Base-by-base conservation (phyloP, 2,888 invertebrate species). In the Cremastinae sp. region DNA sequence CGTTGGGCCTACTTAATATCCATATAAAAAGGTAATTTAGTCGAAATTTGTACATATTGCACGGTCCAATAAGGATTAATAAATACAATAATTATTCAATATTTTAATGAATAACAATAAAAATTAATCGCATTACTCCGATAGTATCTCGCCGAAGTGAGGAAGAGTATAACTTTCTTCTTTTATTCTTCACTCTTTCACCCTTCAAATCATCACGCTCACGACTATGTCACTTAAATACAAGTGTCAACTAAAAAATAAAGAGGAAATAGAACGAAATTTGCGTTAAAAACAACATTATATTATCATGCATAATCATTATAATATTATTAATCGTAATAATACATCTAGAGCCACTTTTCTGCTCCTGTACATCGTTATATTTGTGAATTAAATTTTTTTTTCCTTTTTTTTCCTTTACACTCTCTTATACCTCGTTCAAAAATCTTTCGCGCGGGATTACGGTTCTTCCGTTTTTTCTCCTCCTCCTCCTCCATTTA, bases 41-140 rank as follows among this genome's bases (percentile, higher is more conserved):
- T 84, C 78, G 81, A 83, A 82, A 83, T 87, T 87, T 87, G 84
- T 87, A 86, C 85, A 87, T 86, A 87, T 87, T 86, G 87, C 86
- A 87, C 87, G 83, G 80, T 85, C 84, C 84, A 86, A 85, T 85
- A 83, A 84, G 82, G 82, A 84, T 84, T 82, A 85, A 85, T 82
- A 81, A 85, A 84, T 83, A 68, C 79, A 83, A 84, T 84, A 74
- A 77, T 78, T 76, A 80, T 78, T 66, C 45, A 66, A 62, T 73
- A 78, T 75, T 66, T 70, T 68, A 56, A 80, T 80, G 74, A 81
- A 82, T 81, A 83, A 84, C 78, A 80, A 81, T 78, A 79, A 82
- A 79, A 74, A 78, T 79, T 78, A 81, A 82, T 74, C 68, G 61
- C 74, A 65, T 73, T 65, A 78, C 77, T 78, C 75, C 75, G 65